Percentiles rank a stretch among this genome's conserved stretches.
Conservation (phyloP, 2,113 vertebrate genomes). For the Micromys minutus region DNA sequence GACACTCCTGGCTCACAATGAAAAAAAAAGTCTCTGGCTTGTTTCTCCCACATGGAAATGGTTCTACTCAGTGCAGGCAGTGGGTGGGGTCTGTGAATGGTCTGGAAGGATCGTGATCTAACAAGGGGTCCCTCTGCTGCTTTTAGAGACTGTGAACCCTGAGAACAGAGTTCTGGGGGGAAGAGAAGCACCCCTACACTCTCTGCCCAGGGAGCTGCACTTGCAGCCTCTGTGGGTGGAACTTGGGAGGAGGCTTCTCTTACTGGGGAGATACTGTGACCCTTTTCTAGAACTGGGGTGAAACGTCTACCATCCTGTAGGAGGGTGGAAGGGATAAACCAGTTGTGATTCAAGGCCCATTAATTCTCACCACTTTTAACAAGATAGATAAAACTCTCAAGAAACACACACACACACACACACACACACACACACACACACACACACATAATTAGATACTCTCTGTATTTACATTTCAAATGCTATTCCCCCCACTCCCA, state of each 20-base stretch:
- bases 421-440: too few relatives aligned
- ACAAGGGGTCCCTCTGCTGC: background rate
- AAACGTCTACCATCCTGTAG: background rate
- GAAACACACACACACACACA: too few relatives aligned
- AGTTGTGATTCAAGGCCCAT: background rate
- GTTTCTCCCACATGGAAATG: background rate
- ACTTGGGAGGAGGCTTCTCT: background rate
- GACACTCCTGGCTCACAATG: background rate
- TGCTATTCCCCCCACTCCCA: too few relatives aligned
- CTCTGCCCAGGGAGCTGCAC: background rate
- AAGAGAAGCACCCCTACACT: background rate
- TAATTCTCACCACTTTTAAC: slow-evolving; percentile 10
- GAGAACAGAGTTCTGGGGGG: background rate
- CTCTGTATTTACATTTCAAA: too few relatives aligned
- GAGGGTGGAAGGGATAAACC: background rate
- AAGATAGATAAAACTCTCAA: background rate
- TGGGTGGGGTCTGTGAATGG: background rate
- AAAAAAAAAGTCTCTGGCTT: background rate
- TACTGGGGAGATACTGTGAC: background rate
- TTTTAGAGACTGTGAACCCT: background rate
- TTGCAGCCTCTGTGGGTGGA: background rate
- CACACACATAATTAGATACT: too few relatives aligned
- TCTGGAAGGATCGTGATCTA: background rate
- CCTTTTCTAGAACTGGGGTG: background rate
- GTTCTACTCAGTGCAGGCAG: background rate